Evolutionary conservation across 2,888 invertebrate genomes (phyloP).

Genomic region (Thumatha senex): DNA sequence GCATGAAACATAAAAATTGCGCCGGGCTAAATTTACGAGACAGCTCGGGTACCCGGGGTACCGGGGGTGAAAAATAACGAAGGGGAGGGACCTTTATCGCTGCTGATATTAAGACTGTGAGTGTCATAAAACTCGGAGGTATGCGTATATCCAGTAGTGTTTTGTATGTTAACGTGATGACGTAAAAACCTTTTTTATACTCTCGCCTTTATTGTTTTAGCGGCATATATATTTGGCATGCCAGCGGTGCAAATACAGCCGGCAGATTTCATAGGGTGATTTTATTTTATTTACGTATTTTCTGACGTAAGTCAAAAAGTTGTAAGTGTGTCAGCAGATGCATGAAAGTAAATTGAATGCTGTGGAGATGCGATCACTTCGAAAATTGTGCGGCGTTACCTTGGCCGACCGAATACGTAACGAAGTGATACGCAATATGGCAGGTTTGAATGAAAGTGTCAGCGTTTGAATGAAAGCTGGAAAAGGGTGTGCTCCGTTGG

Average conservation of each 20-base stretch:
- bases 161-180: conserved; percentile 38
- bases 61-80: conserved; percentile 17
- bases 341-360: no score
- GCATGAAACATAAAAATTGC: conserved; percentile 36
- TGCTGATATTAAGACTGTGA: conserved; percentile 47
- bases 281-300: conserved; percentile 27
- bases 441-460: no score
- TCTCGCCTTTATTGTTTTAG: conserved; percentile 41
- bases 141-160: conserved; percentile 34
- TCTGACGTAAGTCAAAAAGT: no score
- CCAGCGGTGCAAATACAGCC: conserved; percentile 12
- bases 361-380: no score
- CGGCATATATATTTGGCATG: conserved; percentile 35
- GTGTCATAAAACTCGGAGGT: conserved; percentile 41
- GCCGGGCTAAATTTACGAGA: conserved; percentile 25
- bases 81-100: conserved; percentile 42
- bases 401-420: no score
- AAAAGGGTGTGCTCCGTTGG: no score
- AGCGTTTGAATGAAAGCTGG: no score
- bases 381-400: no score
- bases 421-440: no score
- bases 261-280: conserved; percentile 17
- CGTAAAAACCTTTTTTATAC: conserved; percentile 33
- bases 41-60: conserved; percentile 14
- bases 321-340: no score